Evolutionary conservation across 2,113 vertebrate genomes (phyloP), one percentile per base, ranked within the genome.

Genomic region (Macrotus californicus): DNA sequence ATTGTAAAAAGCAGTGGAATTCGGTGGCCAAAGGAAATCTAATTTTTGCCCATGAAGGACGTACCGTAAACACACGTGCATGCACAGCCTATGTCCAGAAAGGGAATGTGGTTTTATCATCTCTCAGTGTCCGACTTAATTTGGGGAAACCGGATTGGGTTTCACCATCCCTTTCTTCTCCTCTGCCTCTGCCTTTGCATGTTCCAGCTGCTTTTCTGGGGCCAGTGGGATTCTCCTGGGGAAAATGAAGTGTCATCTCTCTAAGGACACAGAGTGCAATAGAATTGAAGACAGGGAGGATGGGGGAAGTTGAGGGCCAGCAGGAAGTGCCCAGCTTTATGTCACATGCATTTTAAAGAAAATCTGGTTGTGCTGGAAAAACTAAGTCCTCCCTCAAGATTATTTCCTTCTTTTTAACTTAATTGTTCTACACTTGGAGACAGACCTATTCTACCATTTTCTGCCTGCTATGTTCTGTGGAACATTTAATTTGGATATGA

Each of bases 391-490:
- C 7, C 48, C n/a, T 36, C 50, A 48, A 56, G 50, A 36, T 50
- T 77, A 46, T 48, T 29, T 83, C 26, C 87, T 94, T 39, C 69
- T 87, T 94, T 96, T 90, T 90, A 79, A 31, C 24, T 54, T 73
- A n/a, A n/a, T 87, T 91, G 83, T 66, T 89, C 18, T 90, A 87
- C 95, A 81, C 36, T 70, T 77, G 9, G 34, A 95, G 89, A 43
- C 18, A 66, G 36, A 43, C 88, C 29, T 43, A 0, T 85, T 76
- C 56, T 5, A 52, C 41, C 24, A 22, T 48, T 48, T 34, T 12
- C 11, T 9, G 7, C 14, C 39, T 36, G 24, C 31, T 41, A 0
- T 66, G 29, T 77, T 67, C 31, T 21, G 4, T 80, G 46, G 43
- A 34, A 75, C 34, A 22, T 43, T 64, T 43, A 26, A 41, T 89